phyloP scores from a whole-genome alignment of 23 tunicate species.

The Ciona savignyi region DNA sequence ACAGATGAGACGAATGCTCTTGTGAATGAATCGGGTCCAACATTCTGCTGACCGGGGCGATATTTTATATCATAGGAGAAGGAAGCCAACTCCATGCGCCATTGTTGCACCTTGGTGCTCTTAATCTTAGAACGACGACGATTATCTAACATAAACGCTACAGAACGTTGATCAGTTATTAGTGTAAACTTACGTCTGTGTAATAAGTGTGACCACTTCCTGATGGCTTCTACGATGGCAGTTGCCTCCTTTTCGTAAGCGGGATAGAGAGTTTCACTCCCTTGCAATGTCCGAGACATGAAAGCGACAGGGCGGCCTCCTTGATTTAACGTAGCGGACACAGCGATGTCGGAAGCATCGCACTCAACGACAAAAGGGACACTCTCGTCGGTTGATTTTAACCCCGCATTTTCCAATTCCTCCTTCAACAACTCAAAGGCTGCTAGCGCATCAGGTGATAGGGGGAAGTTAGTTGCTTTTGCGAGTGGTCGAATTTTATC shows the following conservation, averaged over 20 bases:
- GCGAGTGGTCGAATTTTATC: background rate
- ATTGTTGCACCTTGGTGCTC: conserved; percentile 1
- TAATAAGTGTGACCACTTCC: conserved; percentile 8
- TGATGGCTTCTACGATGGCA: conserved; percentile 16
- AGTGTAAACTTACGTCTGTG: background rate
- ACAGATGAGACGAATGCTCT: background rate
- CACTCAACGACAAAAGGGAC: conserved; percentile 8
- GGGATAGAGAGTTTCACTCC: conserved; percentile 11
- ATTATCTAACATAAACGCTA: conserved; percentile 8
- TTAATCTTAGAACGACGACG: background rate
- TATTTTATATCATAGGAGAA: background rate
- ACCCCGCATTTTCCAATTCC: background rate
- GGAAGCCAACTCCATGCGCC: conserved; percentile 4
- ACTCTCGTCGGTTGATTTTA: background rate
- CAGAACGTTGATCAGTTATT: conserved; percentile 9
- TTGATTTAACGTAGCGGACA: conserved; percentile 10
- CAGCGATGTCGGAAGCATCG: conserved; percentile 12
- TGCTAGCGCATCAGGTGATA: background rate
- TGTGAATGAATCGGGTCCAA: conserved; percentile 13
- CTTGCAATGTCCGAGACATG: conserved; percentile 7
- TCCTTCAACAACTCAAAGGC: background rate
- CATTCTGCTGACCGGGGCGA: conserved; percentile 7
- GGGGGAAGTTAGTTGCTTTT: background rate
- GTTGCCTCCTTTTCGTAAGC: conserved; percentile 9
- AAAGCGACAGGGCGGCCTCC: conserved; percentile 20